Conservation (phyloP, 2,888 invertebrate species). For the Drosophila formosana region DNA sequence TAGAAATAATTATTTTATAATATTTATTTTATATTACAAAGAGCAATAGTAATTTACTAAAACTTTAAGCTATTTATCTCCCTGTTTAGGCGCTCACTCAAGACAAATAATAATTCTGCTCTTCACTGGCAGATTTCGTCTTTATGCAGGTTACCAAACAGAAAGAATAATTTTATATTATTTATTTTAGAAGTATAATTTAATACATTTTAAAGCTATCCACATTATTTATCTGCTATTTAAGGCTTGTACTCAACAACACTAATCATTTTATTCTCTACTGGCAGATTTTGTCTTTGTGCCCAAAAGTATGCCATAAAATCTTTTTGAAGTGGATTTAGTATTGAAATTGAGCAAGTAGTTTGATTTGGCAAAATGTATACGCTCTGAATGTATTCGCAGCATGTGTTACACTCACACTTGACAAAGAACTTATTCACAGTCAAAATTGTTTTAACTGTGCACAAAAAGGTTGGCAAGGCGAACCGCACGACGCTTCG, state of each 20-base stretch:
- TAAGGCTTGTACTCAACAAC: neutral
- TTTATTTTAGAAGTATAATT: neutral
- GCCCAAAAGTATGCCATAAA: conserved; percentile 3
- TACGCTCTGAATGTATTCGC: conserved; percentile 30
- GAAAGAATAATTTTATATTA: too few species aligned
- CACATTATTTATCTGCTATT: neutral
- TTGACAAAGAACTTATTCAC: conserved; percentile 38
- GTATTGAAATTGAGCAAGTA: neutral
- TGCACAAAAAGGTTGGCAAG: conserved; percentile 33
- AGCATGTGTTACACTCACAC: conserved; percentile 32
- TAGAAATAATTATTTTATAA: too few species aligned
- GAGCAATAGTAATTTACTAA: too few species aligned
- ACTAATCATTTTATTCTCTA: neutral
- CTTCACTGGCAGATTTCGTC: too few species aligned
- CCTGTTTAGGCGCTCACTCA: too few species aligned
- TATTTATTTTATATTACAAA: too few species aligned
- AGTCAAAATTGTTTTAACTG: conserved; percentile 63
- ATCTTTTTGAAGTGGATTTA: neutral
- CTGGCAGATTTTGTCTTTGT: neutral
- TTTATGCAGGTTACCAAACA: too few species aligned
- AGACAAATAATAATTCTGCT: too few species aligned
- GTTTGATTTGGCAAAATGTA: conserved; percentile 7
- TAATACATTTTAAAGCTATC: neutral
- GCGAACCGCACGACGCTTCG: conserved; percentile 6
- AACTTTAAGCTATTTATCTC: too few species aligned